Conservation (phyloP, 2,113 vertebrate genomes). For the Pogonocichla stellata region DNA sequence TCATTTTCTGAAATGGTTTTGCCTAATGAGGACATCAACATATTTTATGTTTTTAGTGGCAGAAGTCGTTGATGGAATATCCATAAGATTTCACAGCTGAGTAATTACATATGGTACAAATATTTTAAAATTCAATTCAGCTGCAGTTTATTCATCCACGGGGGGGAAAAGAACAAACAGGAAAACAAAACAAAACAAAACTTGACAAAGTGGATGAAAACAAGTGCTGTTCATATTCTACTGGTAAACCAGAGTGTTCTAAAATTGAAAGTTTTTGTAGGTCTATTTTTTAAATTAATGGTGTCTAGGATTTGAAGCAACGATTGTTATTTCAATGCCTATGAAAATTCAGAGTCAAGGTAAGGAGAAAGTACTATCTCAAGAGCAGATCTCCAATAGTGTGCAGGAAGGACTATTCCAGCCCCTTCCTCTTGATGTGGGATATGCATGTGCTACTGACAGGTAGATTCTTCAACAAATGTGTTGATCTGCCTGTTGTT, state of each 20-base stretch:
- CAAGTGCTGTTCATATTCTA: not conserved
- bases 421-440: not conserved
- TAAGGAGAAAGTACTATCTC: not conserved
- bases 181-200: not conserved
- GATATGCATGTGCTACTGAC: not conserved
- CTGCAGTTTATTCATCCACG: not conserved
- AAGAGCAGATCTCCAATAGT: not conserved
- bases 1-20: not conserved
- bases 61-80: not conserved
- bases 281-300: not conserved
- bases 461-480: not conserved
- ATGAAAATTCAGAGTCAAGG: not conserved
- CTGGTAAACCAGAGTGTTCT: not conserved
- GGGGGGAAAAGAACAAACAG: rapidly evolving
- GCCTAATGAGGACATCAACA: not conserved
- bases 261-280: not conserved
- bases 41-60: not conserved
- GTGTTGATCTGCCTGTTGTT: not conserved
- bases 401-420: not conserved
- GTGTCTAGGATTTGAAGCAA: not conserved
- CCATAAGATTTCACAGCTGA: not conserved
- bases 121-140: not conserved
- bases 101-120: not conserved
- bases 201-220: not conserved
- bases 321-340: not conserved